Evolutionary conservation across 2,113 vertebrate species (phyloP), one percentile per base, ranked within the genome.

Genomic region (Pollachius pollachius): DNA sequence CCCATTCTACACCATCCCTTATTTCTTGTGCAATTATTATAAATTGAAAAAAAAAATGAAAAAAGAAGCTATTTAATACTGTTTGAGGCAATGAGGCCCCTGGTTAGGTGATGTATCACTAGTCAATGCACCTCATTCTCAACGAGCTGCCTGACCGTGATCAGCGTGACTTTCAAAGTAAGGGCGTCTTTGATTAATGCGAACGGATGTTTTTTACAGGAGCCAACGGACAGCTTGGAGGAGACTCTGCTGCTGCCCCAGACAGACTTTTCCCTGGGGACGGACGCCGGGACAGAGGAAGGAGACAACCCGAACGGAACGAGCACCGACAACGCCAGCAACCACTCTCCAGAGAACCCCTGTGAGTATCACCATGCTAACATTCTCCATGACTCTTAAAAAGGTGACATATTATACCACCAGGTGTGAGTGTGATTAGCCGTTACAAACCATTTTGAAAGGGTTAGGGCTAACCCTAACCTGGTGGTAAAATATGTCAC

Each of bases 141-240:
- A 3, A 41, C 37, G 6, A 11, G 37, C 37, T 5, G 37, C 37
- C 37, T 11, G 3, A 41, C 37, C 52, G 62, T 60, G 5, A 60
- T 27, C 4, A 3, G 58, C 17, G 4, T 1, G 37, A 41, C 37
- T 11, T 41, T 41, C 37, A 2, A 41, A 41, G 6, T 41, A 41
- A 7, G 37, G n/a, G 4, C 5, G 3, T 63, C 25, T 64, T 64
- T 64, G 30, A 2, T n/a, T 4, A 69, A 0, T 57, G 61, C 3
- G 52, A 11, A 1, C 15, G 15, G 54, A 2, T 80, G 68, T 83
- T 41, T 57, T 81, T 88, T 86, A 68, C 88, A 99, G 97, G 97
- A 99, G 72, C 93, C 96, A 34, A 95, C 95, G 63, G 96, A 99
- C 75, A 94, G 93, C 85, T 93, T 99, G 23, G 97, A 99, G 78